Evolutionary conservation across 1,140 invertebrate species (phyloP).

Genomic region (Bombus sylvicola): DNA sequence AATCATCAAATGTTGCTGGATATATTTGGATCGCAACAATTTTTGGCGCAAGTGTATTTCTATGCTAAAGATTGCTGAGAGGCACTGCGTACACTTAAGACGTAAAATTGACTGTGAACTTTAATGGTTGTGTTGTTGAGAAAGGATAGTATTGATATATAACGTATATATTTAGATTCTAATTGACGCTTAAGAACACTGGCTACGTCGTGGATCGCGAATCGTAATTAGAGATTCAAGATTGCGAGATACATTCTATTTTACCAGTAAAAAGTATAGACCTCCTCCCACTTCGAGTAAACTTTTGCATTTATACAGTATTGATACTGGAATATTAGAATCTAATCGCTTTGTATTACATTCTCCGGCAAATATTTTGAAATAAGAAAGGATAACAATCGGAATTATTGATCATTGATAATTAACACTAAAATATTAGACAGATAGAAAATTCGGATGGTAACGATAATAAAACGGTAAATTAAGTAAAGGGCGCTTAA

Average conservation of each 20-base stretch:
- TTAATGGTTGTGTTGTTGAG: neutral
- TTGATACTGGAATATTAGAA: neutral
- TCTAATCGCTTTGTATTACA: neutral
- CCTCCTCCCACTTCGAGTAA: too few relatives aligned
- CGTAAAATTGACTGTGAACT: slow-evolving; percentile 16
- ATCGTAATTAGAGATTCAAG: neutral
- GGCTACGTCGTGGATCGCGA: neutral
- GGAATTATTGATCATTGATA: neutral
- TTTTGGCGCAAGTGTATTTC: neutral
- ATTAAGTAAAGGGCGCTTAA: neutral
- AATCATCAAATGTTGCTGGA: neutral
- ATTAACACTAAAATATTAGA: neutral
- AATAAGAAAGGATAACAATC: neutral
- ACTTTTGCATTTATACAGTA: neutral
- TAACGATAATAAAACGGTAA: neutral
- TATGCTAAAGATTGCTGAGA: neutral
- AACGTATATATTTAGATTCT: slow-evolving; percentile 17
- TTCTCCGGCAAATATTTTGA: neutral
- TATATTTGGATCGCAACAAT: neutral
- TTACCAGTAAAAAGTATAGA: neutral
- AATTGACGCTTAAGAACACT: neutral
- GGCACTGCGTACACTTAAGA: neutral
- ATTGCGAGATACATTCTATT: neutral
- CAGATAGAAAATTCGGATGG: too few relatives aligned
- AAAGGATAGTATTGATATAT: neutral